Conservation (phyloP, 2,113 vertebrate species). For the Corythornis vintsioides region DNA sequence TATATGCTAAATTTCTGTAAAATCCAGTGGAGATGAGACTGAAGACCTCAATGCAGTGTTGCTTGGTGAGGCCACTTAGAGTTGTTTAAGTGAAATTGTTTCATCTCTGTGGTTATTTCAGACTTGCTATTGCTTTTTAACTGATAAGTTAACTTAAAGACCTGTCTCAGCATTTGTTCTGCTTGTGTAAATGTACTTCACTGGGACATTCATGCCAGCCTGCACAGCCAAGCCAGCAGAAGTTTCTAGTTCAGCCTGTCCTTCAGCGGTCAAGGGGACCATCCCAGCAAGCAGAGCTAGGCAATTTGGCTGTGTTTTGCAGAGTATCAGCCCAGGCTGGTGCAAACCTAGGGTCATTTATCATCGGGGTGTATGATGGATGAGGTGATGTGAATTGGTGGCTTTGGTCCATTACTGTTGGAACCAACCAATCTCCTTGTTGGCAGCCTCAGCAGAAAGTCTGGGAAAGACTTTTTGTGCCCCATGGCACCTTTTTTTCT, state of each 20-base stretch:
- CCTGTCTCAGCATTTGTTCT: slow-evolving; percentile 15
- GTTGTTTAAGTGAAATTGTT: not conserved
- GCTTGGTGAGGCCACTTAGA: not conserved
- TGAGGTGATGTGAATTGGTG: slow-evolving; percentile 11
- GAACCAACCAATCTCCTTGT: slow-evolving; percentile 31
- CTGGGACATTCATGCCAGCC: not conserved
- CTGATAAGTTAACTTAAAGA: not conserved
- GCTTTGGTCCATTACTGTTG: slow-evolving; percentile 39
- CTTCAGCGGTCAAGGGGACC: not conserved
- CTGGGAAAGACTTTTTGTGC: not conserved
- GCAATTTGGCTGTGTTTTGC: not conserved
- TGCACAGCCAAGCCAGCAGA: not conserved
- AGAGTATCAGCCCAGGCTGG: not conserved
- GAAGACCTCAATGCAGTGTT: not conserved
- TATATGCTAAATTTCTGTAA: not conserved
- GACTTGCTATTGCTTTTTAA: not conserved
- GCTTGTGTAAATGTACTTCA: not conserved
- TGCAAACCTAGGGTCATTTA: not conserved
- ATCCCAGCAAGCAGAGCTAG: not conserved
- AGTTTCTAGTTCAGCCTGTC: not conserved
- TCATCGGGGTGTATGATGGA: slow-evolving; percentile 42
- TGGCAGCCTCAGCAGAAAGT: slow-evolving; percentile 26
- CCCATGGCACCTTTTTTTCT: not conserved
- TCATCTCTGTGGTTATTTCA: not conserved
- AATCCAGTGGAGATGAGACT: not conserved